Evolutionary conservation across 2,113 vertebrate species (phyloP), one percentile per base, ranked within the genome.

Genomic region (Myrmophylax atrothorax): DNA sequence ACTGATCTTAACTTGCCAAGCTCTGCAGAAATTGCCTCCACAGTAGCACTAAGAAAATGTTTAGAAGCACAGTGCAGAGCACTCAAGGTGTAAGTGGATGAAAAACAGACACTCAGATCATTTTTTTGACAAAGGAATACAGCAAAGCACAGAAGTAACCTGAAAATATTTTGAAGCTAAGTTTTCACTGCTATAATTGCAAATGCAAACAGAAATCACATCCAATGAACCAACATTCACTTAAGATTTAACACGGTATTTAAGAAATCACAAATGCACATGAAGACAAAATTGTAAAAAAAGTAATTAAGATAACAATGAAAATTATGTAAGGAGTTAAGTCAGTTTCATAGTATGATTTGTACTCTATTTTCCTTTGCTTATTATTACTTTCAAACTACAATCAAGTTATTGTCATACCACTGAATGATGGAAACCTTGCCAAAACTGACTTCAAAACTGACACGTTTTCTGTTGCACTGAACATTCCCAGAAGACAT

Each of bases 401-500:
- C 91, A 93, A 95, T 96, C 91, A 94, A 63, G 84, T 75, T 70
- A 84, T 80, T 96, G 94, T 96, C 95, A 89, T 60, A 96, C 86
- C 86, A 93, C 69, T 80, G 77, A 97, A 85, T 96, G 95, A 96
- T 67, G 84, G 95, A 97, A 97, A 95, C 85, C 96, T 78, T 78
- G 95, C 94, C 80, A 95, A 56, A 95, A 56, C 87, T 91, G 40
- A 87, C 95, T 96, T 97, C 85, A 97, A 96, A 96, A 97, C 68
- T 96, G 95, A 97, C 95, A 96, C 35, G 4, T 93, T 94, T 96
- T 97, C 84, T 87, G 78, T 92, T 95, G 94, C 90, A 93, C 2
- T 93, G 95, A 96, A 94, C 44, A 94, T 94, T 96, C 96, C 87
- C 92, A 96, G 67, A 97, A 97, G 96, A 95, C 60, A 55, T 52